Percentiles rank a stretch among this genome's conserved stretches.
These are phyloP conservation scores for Alosa alosa DNA, from an alignment of 2,113 vertebrate species.

Conservation along the genomic window DNA sequence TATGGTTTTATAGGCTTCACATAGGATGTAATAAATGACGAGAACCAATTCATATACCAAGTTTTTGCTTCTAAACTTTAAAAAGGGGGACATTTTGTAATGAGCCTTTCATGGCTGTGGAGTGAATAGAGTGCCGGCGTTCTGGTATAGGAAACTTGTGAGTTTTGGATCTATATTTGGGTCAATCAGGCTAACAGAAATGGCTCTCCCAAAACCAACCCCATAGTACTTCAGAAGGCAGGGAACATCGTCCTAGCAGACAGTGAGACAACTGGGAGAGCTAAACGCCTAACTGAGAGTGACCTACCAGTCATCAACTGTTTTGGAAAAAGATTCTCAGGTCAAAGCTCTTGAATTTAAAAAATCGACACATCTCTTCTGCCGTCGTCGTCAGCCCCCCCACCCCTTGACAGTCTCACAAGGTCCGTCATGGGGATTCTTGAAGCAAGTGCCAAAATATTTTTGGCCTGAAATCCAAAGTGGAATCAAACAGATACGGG, in stretches of 20 bases:
- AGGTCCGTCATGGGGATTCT: neutral
- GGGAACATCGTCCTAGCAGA: neutral
- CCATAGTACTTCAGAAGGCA: neutral
- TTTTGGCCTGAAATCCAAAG: constrained; percentile 34
- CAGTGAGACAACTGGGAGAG: no score
- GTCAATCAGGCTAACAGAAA: neutral
- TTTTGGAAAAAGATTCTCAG: neutral
- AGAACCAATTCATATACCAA: neutral
- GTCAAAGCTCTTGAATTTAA: neutral
- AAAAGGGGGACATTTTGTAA: neutral
- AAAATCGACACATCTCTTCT: neutral
- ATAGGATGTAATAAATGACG: neutral
- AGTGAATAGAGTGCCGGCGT: neutral
- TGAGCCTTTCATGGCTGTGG: neutral
- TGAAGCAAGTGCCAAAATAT: constrained; percentile 36
- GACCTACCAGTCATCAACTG: neutral
- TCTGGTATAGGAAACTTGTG: neutral
- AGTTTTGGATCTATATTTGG: neutral
- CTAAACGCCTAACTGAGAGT: neutral
- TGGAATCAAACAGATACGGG: constrained; percentile 31
- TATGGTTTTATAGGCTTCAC: neutral
- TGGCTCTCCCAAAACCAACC: neutral
- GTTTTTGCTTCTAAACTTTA: neutral
- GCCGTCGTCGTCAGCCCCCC: neutral
- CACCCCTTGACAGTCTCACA: constrained; percentile 2